Conservation (phyloP, 2,797 vertebrate genomes). For the Galago senegalensis region DNA sequence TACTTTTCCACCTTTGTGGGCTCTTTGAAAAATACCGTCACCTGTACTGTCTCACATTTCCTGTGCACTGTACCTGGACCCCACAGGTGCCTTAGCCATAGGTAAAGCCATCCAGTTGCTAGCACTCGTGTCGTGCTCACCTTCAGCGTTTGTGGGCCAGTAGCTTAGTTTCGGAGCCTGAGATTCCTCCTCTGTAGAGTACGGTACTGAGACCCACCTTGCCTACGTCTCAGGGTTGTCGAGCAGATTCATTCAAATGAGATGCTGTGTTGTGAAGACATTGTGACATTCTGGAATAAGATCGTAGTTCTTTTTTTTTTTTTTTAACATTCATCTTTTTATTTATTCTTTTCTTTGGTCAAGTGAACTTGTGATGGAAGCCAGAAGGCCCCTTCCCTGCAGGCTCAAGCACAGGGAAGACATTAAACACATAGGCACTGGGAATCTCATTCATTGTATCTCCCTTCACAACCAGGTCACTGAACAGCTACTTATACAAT, state of each 20-base stretch:
- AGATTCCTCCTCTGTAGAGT: not conserved
- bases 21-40: not conserved
- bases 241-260: not conserved
- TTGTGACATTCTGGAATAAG: not conserved
- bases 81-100: rapidly evolving
- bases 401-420: not conserved
- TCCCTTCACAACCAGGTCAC: not conserved
- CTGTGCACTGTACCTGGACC: not conserved
- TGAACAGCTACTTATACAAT: not conserved
- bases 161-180: not conserved
- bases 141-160: not conserved
- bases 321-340: not conserved
- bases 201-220: not conserved
- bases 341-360: not conserved
- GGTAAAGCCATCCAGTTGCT: not conserved
- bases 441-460: not conserved
- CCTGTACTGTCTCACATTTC: no score
- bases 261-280: not conserved
- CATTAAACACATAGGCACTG: not conserved
- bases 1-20: rapidly evolving
- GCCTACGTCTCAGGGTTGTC: not conserved
- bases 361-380: not conserved
- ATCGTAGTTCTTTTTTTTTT: not conserved
- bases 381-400: not conserved
- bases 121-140: rapidly evolving